These are phyloP conservation scores for Deilephila porcellus DNA, from an alignment of 2,888 invertebrate species.

Conservation along the genomic window DNA sequence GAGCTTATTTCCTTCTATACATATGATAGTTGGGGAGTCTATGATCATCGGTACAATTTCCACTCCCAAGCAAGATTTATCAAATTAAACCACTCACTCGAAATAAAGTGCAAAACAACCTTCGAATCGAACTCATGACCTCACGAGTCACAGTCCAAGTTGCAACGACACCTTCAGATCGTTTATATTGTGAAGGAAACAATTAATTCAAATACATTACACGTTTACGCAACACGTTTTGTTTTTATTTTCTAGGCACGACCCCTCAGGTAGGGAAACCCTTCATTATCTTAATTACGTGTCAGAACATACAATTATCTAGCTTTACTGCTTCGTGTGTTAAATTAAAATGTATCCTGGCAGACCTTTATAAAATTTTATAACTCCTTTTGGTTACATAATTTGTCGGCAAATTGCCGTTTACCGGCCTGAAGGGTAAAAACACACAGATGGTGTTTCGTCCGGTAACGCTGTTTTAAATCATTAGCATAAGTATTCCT, in stretches of 20 bases:
- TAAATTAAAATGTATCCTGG: conserved; percentile 3
- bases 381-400: conserved; percentile 37
- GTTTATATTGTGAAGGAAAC: not conserved
- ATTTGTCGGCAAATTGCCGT: conserved; percentile 39
- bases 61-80: too few species aligned
- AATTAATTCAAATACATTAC: too few species aligned
- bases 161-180: not conserved
- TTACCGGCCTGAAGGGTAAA: not conserved
- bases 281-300: conserved; percentile 27
- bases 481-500: conserved; percentile 35
- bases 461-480: conserved; percentile 28
- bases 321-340: conserved; percentile 8
- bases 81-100: too few species aligned
- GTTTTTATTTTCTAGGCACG: not conserved
- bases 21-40: too few species aligned
- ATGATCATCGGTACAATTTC: too few species aligned
- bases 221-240: not conserved
- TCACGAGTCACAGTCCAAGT: too few species aligned
- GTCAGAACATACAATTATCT: conserved; percentile 19
- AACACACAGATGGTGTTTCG: not conserved
- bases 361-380: conserved; percentile 42
- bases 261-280: not conserved
- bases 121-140: too few species aligned
- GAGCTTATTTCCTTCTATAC: too few species aligned
- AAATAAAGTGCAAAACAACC: too few species aligned